These are phyloP conservation scores for Dendrolimus pini DNA, from an alignment of 2,888 invertebrate species.

Conservation along the genomic window DNA sequence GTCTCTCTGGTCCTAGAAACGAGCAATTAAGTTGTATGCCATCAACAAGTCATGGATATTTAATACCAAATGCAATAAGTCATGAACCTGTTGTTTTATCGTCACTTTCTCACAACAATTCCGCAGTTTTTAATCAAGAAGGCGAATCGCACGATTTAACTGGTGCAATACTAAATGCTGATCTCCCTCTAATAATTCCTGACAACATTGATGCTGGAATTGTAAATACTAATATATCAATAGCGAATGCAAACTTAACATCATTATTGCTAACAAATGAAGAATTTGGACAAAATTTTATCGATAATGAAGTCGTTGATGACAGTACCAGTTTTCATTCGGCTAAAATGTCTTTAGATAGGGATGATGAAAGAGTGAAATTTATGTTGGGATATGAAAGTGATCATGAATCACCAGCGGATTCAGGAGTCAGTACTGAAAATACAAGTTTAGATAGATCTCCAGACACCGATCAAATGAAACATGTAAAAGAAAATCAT, in stretches of 20 bases:
- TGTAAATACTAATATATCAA: constrained; percentile 74
- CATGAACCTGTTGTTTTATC: constrained; percentile 75
- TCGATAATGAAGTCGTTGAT: constrained; percentile 34
- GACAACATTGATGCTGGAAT: constrained; percentile 61
- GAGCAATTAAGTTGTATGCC: constrained; percentile 71
- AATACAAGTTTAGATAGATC: constrained; percentile 82
- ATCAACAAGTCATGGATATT: constrained; percentile 79
- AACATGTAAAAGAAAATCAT: constrained; percentile 45
- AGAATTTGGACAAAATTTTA: constrained; percentile 52
- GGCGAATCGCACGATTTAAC: constrained; percentile 40
- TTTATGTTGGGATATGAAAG: constrained; percentile 70
- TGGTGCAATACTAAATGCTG: constrained; percentile 39
- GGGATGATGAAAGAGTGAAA: constrained; percentile 51
- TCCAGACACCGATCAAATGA: constrained; percentile 74
- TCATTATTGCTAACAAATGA: constrained; percentile 74
- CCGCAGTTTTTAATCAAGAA: constrained; percentile 61
- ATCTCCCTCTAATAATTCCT: constrained; percentile 55
- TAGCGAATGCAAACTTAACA: constrained; percentile 79
- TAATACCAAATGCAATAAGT: constrained; percentile 78
- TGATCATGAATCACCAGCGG: constrained; percentile 67
- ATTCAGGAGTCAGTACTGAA: constrained; percentile 85
- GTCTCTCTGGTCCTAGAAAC: constrained; percentile 45
- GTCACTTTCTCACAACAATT: constrained; percentile 67
- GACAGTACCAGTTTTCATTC: constrained; percentile 56
- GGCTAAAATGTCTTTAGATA: constrained; percentile 44